phyloP scores from a whole-genome alignment of 2,888 invertebrate species.

The Alviniconcha strummeri region DNA sequence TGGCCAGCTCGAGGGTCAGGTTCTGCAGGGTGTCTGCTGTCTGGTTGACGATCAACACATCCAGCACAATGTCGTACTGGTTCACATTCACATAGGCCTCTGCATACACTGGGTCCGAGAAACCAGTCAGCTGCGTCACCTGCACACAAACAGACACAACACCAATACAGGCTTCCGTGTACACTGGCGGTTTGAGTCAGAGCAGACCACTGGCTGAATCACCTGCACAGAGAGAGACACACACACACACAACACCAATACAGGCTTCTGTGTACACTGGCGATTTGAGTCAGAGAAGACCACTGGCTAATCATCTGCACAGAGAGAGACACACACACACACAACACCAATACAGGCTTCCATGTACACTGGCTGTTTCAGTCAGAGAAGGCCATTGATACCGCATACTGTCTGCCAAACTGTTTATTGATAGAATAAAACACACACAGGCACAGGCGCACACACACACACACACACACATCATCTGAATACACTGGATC shows the following conservation, averaged over 20 bases:
- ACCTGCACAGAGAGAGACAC: slow-evolving; percentile 73
- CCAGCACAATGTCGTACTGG: slow-evolving; percentile 95
- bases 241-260: not conserved
- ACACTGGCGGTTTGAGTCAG: slow-evolving; percentile 89
- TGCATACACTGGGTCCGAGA: slow-evolving; percentile 99
- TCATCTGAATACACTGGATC: too few relatives aligned
- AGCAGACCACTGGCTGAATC: slow-evolving; percentile 98
- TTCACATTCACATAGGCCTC: slow-evolving; percentile 98
- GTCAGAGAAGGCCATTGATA: too few relatives aligned
- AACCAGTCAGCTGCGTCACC: slow-evolving; percentile 96
- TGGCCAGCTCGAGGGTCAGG: slow-evolving; percentile 97
- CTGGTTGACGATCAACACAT: slow-evolving; percentile 96
- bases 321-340: not conserved
- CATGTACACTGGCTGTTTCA: slow-evolving; percentile 89
- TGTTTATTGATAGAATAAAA: too few relatives aligned
- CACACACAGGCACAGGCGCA: too few relatives aligned
- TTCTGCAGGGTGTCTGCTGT: slow-evolving; percentile 97
- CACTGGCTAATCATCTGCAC: slow-evolving; percentile 87
- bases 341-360: slow-evolving; percentile 81
- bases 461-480: too few relatives aligned
- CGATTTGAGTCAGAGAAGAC: slow-evolving; percentile 89
- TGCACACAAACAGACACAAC: slow-evolving; percentile 42
- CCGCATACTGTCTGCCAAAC: too few relatives aligned
- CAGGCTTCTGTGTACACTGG: slow-evolving; percentile 98
- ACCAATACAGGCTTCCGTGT: slow-evolving; percentile 88